These are phyloP conservation scores for Cryptocephalus moraei DNA, from an alignment of 2,888 invertebrate species.

Conservation along the genomic window DNA sequence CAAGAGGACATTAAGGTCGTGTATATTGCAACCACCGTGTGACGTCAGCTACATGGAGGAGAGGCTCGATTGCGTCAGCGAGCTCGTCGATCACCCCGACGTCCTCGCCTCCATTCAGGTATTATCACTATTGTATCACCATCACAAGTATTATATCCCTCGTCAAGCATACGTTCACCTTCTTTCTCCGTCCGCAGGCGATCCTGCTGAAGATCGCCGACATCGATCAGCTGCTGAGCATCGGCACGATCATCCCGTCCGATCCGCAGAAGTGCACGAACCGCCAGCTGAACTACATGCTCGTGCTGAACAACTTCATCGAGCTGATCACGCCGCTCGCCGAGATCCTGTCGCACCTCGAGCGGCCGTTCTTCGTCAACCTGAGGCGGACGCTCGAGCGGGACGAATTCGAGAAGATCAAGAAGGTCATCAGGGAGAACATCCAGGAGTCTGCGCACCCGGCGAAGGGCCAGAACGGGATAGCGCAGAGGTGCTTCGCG, in stretches of 20 bases:
- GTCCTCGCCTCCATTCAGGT: slow-evolving; percentile 48
- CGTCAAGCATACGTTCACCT: background rate
- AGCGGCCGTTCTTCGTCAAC: slow-evolving; percentile 24
- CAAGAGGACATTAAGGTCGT: slow-evolving; percentile 64
- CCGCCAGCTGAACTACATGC: slow-evolving; percentile 64
- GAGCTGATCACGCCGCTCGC: slow-evolving; percentile 58
- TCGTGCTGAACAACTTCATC: slow-evolving; percentile 67
- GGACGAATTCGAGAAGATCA: slow-evolving; percentile 23
- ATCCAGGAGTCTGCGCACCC: slow-evolving; percentile 48
- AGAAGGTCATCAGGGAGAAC: slow-evolving; percentile 13
- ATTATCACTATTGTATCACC: background rate
- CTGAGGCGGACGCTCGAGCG: slow-evolving; percentile 20
- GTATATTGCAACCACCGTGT: slow-evolving; percentile 70
- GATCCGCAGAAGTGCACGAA: slow-evolving; percentile 48
- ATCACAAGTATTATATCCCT: too few species aligned
- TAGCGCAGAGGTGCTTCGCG: slow-evolving; percentile 62
- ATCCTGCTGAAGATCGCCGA: slow-evolving; percentile 59
- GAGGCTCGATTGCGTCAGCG: slow-evolving; percentile 65
- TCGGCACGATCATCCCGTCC: slow-evolving; percentile 44
- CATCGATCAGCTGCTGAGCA: slow-evolving; percentile 66
- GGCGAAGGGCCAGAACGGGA: slow-evolving; percentile 43
- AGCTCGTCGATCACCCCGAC: slow-evolving; percentile 59
- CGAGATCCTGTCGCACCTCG: slow-evolving; percentile 31
- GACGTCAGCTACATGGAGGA: slow-evolving; percentile 53
- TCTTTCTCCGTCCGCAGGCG: slow-evolving; percentile 38